Percentiles rank a stretch among this genome's conserved stretches.
phyloP scores from a whole-genome alignment of 1,140 invertebrate genomes.

The Drosophila nikananu region DNA sequence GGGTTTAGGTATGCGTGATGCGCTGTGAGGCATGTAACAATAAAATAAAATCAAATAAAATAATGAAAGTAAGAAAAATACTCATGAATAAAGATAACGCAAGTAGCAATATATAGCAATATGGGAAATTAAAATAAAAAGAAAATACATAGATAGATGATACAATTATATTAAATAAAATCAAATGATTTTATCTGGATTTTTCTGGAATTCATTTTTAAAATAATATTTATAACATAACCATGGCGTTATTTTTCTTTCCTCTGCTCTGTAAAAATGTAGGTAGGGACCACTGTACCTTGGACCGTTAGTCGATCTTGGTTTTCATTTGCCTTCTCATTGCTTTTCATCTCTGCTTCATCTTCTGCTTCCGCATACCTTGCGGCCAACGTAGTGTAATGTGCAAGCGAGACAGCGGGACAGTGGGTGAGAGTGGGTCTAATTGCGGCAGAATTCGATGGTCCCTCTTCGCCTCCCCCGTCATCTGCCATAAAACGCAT shows the following conservation, averaged over 20 bases:
- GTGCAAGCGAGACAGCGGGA: constrained; percentile 1
- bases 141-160: neutral
- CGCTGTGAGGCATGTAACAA: neutral
- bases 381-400: constrained; percentile 2
- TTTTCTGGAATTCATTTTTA: no score
- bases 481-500: constrained; percentile 54
- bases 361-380: constrained; percentile 42
- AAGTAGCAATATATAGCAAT: neutral
- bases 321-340: neutral
- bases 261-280: neutral
- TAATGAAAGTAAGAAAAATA: neutral
- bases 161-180: neutral
- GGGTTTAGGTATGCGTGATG: constrained; percentile 9
- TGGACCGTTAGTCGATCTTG: constrained; percentile 3
- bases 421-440: constrained; percentile 28
- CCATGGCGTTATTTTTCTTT: neutral
- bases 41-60: neutral
- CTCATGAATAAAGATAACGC: neutral
- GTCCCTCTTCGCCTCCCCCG: neutral
- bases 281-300: neutral
- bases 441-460: constrained; percentile 31
- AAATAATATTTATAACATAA: no score
- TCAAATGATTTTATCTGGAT: no score
- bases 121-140: no score
- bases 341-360: constrained; percentile 9